phyloP scores from a whole-genome alignment of 2,888 invertebrate species.

The Lepidochitona cinerea region DNA sequence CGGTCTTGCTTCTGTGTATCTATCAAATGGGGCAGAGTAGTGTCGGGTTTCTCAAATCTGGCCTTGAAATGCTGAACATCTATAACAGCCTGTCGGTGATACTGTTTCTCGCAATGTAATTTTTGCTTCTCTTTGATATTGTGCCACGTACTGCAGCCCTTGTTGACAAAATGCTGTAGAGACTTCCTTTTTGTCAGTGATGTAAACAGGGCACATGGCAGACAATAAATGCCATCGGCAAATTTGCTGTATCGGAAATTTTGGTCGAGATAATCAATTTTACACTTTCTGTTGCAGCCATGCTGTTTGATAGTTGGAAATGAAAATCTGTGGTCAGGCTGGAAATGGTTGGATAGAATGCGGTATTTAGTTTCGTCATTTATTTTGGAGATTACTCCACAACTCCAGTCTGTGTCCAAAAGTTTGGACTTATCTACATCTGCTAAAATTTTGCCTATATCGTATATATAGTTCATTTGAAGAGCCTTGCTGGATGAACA shows the following conservation, averaged over 20 bases:
- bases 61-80: not conserved
- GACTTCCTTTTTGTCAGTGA: not conserved
- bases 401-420: too few species aligned
- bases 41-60: not conserved
- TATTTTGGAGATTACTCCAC: too few species aligned
- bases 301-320: not conserved
- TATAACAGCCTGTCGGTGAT: not conserved
- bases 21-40: not conserved
- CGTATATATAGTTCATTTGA: not conserved
- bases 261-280: not conserved
- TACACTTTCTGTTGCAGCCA: not conserved
- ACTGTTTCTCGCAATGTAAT: not conserved
- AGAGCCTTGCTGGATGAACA: too few species aligned
- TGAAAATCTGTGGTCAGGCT: too few species aligned
- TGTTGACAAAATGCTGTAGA: not conserved
- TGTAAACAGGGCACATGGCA: not conserved
- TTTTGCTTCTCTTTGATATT: slow-evolving; percentile 1
- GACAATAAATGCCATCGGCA: not conserved
- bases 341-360: too few species aligned
- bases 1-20: not conserved
- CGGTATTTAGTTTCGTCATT: too few species aligned
- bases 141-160: not conserved
- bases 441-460: too few species aligned
- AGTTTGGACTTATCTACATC: too few species aligned
- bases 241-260: not conserved